These are phyloP conservation scores for Passerculus sandwichensis DNA, from an alignment of 2,797 vertebrate genomes.

Conservation along the genomic window DNA sequence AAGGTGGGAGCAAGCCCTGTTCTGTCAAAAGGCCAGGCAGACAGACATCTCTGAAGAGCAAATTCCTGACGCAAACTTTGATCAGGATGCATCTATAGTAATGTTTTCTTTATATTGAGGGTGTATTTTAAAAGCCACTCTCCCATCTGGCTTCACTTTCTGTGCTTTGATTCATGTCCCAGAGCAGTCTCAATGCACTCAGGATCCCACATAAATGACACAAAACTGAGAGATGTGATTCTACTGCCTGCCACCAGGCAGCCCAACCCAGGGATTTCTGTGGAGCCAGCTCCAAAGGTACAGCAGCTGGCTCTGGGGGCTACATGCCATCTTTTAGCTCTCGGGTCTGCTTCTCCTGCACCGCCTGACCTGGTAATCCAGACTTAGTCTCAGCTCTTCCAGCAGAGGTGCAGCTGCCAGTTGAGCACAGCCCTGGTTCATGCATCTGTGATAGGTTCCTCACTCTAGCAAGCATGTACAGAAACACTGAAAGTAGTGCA, in stretches of 20 bases:
- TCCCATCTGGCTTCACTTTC: background rate
- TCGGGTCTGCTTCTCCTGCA: background rate
- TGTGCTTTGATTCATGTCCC: background rate
- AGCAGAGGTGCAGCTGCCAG: background rate
- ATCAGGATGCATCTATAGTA: background rate
- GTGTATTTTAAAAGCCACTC: background rate
- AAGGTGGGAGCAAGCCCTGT: background rate
- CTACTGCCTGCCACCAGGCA: background rate
- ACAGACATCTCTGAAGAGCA: background rate
- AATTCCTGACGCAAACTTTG: background rate
- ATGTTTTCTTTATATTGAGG: background rate
- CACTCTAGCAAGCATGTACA: background rate
- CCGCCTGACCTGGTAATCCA: background rate
- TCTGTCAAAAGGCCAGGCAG: background rate
- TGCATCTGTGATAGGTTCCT: background rate
- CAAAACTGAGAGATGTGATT: background rate
- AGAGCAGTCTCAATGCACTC: background rate
- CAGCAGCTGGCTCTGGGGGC: background rate
- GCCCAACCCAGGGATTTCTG: background rate
- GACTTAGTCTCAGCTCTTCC: background rate
- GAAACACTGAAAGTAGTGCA: background rate
- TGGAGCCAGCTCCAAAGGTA: background rate
- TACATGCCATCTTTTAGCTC: background rate
- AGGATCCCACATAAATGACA: background rate
- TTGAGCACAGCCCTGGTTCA: background rate